These are phyloP conservation scores for Phataginus tetradactyla DNA, from an alignment of 2,797 vertebrate genomes.

Conservation along the genomic window DNA sequence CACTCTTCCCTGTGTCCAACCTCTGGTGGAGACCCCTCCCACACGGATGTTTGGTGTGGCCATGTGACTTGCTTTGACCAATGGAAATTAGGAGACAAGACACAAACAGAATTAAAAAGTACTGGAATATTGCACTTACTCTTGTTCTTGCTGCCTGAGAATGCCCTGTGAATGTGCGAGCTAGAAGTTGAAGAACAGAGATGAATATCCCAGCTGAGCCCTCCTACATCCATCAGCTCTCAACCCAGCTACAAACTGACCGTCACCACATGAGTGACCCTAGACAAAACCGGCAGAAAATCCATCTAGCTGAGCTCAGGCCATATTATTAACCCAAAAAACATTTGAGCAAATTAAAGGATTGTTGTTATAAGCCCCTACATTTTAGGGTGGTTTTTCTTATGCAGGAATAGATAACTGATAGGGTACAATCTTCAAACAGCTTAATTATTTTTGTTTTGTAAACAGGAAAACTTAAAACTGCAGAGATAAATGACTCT, in stretches of 20 bases:
- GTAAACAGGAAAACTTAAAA: constrained; percentile 2
- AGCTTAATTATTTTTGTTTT: not conserved
- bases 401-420: not conserved
- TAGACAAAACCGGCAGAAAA: not conserved
- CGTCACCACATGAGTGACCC: not conserved
- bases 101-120: not conserved
- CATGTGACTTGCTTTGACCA: not conserved
- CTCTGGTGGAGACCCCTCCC: not conserved
- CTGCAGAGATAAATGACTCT: not conserved
- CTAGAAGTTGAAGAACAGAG: not conserved
- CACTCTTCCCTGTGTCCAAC: not conserved
- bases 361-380: not conserved
- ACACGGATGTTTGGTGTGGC: not conserved
- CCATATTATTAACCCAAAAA: not conserved
- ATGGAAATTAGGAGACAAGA: not conserved
- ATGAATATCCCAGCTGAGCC: not conserved
- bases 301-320: not conserved
- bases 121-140: not conserved
- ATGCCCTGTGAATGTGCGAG: not conserved
- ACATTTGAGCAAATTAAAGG: not conserved
- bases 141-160: not conserved
- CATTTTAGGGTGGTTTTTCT: not conserved
- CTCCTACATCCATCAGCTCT: not conserved
- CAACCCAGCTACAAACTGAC: not conserved
- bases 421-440: not conserved